phyloP scores from a whole-genome alignment of 2,888 invertebrate genomes.

The Cantharis rufa region DNA sequence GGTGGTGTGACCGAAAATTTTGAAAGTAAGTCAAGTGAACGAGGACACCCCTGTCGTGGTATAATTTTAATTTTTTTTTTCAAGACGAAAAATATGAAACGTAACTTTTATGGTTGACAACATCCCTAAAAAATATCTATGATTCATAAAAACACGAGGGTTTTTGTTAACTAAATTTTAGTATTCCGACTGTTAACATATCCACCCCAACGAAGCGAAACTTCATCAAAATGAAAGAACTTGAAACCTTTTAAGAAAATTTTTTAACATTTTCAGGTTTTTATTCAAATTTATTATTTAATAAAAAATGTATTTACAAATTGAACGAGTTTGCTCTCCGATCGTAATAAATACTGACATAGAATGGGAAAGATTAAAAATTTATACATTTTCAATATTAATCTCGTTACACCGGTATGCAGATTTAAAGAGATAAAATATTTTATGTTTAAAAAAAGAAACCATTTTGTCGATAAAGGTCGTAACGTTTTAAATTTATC shows the following conservation, averaged over 20 bases:
- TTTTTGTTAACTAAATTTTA: background rate
- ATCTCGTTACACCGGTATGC: background rate
- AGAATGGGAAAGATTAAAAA: background rate
- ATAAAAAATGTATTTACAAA: background rate
- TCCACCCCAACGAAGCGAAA: background rate
- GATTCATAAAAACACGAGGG: background rate
- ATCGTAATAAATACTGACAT: background rate
- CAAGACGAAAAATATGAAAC: background rate
- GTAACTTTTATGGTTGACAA: background rate
- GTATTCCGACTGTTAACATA: background rate
- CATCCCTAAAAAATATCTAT: background rate
- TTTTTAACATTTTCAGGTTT: background rate
- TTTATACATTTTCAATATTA: background rate
- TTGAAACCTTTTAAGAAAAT: background rate
- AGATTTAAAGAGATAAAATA: background rate
- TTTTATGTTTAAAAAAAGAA: background rate
- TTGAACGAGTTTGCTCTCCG: background rate
- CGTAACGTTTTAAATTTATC: constrained; percentile 10
- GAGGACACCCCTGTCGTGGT: background rate
- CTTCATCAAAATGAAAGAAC: background rate
- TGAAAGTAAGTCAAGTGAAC: background rate
- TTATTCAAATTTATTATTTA: background rate
- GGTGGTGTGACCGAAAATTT: background rate
- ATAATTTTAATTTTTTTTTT: background rate
- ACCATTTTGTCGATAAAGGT: background rate